A percentile compares a stretch with the other conserved stretches of the same genome.
phyloP scores from a whole-genome alignment of 2,113 vertebrate genomes.

The Copsychus sechellarum region DNA sequence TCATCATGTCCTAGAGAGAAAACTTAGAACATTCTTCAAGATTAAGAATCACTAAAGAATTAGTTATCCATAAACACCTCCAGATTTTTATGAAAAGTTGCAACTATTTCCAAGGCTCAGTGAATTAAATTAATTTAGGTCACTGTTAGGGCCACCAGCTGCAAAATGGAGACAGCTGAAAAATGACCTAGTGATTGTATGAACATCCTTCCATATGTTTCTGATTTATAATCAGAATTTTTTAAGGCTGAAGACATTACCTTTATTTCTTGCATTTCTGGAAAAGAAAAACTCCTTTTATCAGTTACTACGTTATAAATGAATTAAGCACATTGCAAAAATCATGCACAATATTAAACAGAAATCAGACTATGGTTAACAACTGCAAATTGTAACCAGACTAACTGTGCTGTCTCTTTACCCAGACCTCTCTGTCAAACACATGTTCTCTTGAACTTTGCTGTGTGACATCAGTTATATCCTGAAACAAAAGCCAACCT shows the following conservation, averaged over 20 bases:
- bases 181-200: background rate
- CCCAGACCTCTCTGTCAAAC: background rate
- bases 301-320: background rate
- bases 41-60: background rate
- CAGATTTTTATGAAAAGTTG: background rate
- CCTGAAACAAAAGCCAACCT: background rate
- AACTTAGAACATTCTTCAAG: background rate
- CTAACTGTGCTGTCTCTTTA: background rate
- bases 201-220: conserved; percentile 34
- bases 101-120: background rate
- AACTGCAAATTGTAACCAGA: background rate
- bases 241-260: conserved; percentile 20
- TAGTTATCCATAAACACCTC: background rate
- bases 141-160: conserved; percentile 3
- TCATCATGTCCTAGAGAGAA: background rate
- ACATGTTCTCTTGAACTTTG: background rate
- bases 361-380: background rate
- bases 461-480: background rate
- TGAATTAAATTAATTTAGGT: conserved; percentile 19
- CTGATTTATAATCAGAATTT: conserved; percentile 8
- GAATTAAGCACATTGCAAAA: background rate
- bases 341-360: background rate
- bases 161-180: conserved; percentile 22
- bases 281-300: background rate
- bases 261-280: background rate